Evolutionary conservation across 2,797 vertebrate species (phyloP), one percentile per base, ranked within the genome.

Genomic region (Capromys pilorides): DNA sequence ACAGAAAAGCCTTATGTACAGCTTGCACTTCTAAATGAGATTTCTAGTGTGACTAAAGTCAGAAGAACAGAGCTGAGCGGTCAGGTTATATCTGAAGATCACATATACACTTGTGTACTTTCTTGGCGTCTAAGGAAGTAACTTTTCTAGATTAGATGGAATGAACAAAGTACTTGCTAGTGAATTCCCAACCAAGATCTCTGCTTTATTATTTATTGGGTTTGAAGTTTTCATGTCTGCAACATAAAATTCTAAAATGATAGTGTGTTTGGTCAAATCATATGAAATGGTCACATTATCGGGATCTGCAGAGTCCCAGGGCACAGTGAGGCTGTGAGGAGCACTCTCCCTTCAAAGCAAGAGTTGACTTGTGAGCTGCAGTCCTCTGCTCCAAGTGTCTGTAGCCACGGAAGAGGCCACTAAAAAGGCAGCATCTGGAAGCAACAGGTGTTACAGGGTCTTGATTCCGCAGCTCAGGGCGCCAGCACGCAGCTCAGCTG

Each of bases 201-300:
- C 31, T 51, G 13, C 41, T 28, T 33, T 73, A 66, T 78, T 33
- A 45, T 19, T 78, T 28, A 80, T 94, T 91, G 7, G 16, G 22
- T 26, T 90, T 94, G 26, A 87, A 77, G 9, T 67, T 82, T 94
- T 7, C 10, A 73, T 59, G 41, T n/a, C 41, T 94, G n/a, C 6
- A 64, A 33, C 9, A 45, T n/a, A 14, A 73, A 14, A 8, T 59
- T 94, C 6, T 39, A 31, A 92, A 91, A 77, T 51, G n/a, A 54
- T 22, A 69, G 45, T 64, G 77, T 51, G 67, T 7, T 82, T 77
- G 77, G 33, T 78, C 1, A 93, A 49, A 81, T 41, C 41, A 51
- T 18, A 21, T 9, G 2, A 33, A 84, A 78, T 93, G 69, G 41
- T 62, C 71, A 54, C 69, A 61, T 66, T 1, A 10, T 6, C 45